Evolutionary conservation across 2,113 vertebrate genomes (phyloP).

Genomic region (Andinoacara biseriatus): DNA sequence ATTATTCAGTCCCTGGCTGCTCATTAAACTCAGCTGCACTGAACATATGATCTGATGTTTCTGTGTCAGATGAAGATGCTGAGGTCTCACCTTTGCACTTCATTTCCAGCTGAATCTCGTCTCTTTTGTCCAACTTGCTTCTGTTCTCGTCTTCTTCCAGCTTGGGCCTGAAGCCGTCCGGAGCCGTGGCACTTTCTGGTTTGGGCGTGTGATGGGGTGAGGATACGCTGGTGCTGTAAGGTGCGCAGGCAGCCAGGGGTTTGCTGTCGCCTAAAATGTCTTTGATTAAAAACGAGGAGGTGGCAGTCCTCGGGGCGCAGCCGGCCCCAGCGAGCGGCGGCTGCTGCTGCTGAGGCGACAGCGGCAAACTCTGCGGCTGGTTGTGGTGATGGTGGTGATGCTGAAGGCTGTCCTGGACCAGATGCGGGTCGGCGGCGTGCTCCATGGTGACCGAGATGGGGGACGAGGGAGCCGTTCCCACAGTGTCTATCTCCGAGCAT

Average conservation of each 20-base stretch:
- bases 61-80: not conserved
- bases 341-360: constrained; percentile 76
- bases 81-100: constrained; percentile 94
- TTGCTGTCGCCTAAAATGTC: constrained; percentile 99
- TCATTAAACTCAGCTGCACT: not conserved
- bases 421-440: constrained; percentile 84
- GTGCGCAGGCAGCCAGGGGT: constrained; percentile 96
- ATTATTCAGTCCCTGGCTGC: not conserved
- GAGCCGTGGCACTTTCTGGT: constrained; percentile 85
- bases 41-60: not conserved
- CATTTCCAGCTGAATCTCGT: constrained; percentile 88
- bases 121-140: constrained; percentile 91
- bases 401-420: constrained; percentile 85
- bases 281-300: constrained; percentile 98
- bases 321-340: constrained; percentile 85
- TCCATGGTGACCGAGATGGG: constrained; percentile 97
- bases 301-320: constrained; percentile 92
- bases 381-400: constrained; percentile 87
- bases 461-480: constrained; percentile 92
- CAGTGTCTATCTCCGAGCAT: constrained; percentile 96
- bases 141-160: constrained; percentile 92
- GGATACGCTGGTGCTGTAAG: constrained; percentile 95
- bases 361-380: constrained; percentile 82
- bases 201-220: constrained; percentile 94
- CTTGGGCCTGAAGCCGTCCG: constrained; percentile 94